Percentiles rank a stretch among this genome's conserved stretches.
Evolutionary conservation across 1,140 invertebrate genomes (phyloP).

Genomic region (Leptinotarsa defecta): DNA sequence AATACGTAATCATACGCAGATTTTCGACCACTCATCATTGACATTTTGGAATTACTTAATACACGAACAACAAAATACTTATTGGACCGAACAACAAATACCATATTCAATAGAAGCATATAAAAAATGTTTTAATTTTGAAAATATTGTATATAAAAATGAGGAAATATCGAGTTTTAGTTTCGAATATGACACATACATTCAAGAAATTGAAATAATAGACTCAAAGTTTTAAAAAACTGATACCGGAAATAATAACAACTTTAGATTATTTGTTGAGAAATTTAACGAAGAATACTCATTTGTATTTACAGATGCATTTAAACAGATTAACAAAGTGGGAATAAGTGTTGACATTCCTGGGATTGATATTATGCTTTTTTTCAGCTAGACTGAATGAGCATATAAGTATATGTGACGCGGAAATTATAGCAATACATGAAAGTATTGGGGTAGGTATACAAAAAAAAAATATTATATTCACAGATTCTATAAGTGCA

Average conservation of each 20-base stretch:
- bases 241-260: not conserved
- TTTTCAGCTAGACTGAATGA: not conserved
- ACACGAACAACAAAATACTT: too few species aligned
- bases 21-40: too few species aligned
- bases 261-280: not conserved
- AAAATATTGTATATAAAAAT: too few species aligned
- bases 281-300: not conserved
- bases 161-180: too few species aligned
- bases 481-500: conserved; percentile 13
- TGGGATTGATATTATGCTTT: not conserved
- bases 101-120: too few species aligned
- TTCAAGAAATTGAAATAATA: not conserved
- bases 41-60: too few species aligned
- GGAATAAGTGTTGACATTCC: not conserved
- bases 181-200: not conserved
- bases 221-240: not conserved
- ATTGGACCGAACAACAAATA: too few species aligned
- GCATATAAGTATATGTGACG: not conserved
- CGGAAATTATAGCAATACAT: not conserved
- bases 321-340: not conserved
- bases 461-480: conserved; percentile 21
- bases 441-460: not conserved
- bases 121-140: too few species aligned
- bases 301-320: conserved; percentile 1
- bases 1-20: too few species aligned